phyloP scores from a whole-genome alignment of 2,113 vertebrate genomes.

The Amphilophus citrinellus region DNA sequence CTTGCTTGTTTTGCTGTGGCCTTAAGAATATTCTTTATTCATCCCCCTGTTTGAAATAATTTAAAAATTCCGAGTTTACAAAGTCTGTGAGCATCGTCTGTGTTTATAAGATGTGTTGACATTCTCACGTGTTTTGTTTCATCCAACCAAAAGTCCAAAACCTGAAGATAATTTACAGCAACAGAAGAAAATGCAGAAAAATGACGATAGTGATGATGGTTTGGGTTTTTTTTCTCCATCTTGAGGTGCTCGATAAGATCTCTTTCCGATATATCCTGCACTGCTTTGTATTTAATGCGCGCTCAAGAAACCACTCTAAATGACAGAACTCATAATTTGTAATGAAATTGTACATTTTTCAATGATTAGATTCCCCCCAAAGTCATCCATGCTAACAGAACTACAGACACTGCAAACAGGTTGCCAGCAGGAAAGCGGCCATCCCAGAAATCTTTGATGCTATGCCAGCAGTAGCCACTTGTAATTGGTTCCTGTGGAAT shows the following conservation, averaged over 20 bases:
- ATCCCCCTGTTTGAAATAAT: neutral
- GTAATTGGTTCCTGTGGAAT: slow-evolving; percentile 82
- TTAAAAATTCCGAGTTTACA: neutral
- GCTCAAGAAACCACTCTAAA: slow-evolving; percentile 1
- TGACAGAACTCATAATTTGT: neutral
- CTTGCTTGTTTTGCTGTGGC: slow-evolving; percentile 5
- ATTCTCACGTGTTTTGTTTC: neutral
- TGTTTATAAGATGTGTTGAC: neutral
- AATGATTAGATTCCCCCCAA: slow-evolving; percentile 15
- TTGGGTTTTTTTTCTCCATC: no score
- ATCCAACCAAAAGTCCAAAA: neutral
- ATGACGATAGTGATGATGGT: no score
- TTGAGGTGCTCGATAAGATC: no score
- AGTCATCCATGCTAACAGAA: slow-evolving; percentile 34
- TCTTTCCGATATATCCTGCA: neutral
- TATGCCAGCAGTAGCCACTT: slow-evolving; percentile 60
- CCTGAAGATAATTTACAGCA: neutral
- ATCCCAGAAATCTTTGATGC: slow-evolving; percentile 66
- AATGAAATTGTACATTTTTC: neutral
- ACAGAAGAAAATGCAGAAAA: neutral
- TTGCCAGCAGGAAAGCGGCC: slow-evolving; percentile 55
- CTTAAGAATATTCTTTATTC: neutral
- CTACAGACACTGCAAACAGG: slow-evolving; percentile 48
- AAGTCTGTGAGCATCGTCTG: neutral
- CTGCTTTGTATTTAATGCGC: neutral